Evolutionary conservation across 2,113 vertebrate species (phyloP).

Genomic region (Ibidorhyncha struthersii): DNA sequence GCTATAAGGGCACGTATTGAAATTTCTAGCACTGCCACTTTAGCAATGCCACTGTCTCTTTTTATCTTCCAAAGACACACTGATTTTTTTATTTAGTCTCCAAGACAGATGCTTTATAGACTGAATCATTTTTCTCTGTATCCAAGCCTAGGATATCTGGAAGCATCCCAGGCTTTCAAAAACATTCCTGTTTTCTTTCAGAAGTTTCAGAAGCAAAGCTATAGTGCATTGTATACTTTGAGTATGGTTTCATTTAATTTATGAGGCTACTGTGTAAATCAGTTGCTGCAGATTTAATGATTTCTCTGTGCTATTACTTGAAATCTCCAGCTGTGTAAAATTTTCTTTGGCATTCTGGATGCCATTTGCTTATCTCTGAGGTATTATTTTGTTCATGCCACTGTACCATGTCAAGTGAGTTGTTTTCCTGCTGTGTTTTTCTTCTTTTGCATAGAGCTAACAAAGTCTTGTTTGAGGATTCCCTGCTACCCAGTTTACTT

Average conservation of each 20-base stretch:
- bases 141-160: not conserved
- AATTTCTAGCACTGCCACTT: not conserved
- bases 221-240: not conserved
- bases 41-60: not conserved
- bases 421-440: not conserved
- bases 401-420: not conserved
- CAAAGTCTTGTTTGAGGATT: not conserved
- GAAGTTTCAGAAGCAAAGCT: not conserved
- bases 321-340: not conserved
- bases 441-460: not conserved
- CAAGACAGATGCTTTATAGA: not conserved
- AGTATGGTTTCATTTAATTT: conserved; percentile 1
- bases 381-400: not conserved
- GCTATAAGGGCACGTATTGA: not conserved
- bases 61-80: not conserved
- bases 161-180: not conserved
- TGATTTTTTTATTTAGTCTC: not conserved
- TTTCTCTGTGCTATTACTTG: not conserved
- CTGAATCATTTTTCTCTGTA: not conserved
- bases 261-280: not conserved
- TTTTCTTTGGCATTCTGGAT: not conserved
- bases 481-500: not conserved
- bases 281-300: not conserved
- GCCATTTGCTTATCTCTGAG: not conserved
- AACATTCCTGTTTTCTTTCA: not conserved